Evolutionary conservation across 2,797 vertebrate genomes (phyloP).

Genomic region (Parambassis ranga): DNA sequence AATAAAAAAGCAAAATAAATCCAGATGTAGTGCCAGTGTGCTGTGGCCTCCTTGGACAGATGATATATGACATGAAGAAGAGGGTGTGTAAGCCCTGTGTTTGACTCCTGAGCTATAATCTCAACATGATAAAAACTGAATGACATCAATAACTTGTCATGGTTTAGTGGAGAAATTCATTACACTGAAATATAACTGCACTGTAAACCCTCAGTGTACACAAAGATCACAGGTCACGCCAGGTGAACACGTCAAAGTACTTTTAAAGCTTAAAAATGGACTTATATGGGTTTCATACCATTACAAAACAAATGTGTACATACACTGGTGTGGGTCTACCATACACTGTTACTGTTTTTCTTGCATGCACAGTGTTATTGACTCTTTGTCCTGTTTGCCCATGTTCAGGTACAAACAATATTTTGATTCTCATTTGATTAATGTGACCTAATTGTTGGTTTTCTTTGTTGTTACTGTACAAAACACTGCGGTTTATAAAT

Average conservation of each 20-base stretch:
- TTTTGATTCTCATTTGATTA: neutral
- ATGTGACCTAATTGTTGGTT: neutral
- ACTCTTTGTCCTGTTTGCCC: neutral
- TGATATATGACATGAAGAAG: conserved; percentile 31
- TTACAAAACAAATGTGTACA: neutral
- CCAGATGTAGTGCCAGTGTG: neutral
- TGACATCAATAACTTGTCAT: conserved; percentile 10
- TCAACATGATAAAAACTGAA: conserved; percentile 30
- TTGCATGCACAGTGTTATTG: neutral
- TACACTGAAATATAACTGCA: conserved; percentile 43
- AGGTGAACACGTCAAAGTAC: conserved; percentile 5
- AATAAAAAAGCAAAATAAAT: conserved; percentile 8
- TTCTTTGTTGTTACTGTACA: no score
- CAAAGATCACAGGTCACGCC: neutral
- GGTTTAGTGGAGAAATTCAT: conserved; percentile 49
- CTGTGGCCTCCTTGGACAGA: neutral
- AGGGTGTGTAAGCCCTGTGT: neutral
- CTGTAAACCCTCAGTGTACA: conserved; percentile 5
- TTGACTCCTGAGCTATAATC: conserved; percentile 29
- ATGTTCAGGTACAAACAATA: neutral
- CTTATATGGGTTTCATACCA: no score
- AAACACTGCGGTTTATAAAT: no score
- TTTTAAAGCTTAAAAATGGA: no score
- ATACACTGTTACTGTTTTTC: neutral
- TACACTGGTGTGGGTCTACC: neutral